These are phyloP conservation scores for Phylloscopus whistleri DNA, from an alignment of 2,113 vertebrate genomes.

Conservation along the genomic window DNA sequence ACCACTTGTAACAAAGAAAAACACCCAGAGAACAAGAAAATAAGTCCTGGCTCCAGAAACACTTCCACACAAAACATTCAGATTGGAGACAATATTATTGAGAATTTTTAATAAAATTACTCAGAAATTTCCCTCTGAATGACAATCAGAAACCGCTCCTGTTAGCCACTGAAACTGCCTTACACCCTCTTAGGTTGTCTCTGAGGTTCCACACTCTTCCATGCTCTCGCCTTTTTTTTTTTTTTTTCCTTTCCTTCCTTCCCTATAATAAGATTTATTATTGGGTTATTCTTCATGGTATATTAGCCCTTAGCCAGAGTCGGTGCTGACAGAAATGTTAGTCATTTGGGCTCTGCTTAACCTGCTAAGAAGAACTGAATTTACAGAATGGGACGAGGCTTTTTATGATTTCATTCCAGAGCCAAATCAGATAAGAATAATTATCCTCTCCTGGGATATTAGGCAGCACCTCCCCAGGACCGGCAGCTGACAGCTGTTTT, in stretches of 20 bases:
- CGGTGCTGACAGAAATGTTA: conserved; percentile 71
- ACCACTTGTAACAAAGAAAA: not conserved
- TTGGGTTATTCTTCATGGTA: conserved; percentile 68
- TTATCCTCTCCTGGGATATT: conserved; percentile 87
- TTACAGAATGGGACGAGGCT: conserved; percentile 75
- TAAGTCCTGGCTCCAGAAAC: not conserved
- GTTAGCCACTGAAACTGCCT: conserved; percentile 25
- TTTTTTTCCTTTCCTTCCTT: not conserved
- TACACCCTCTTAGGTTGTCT: not conserved
- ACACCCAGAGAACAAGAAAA: not conserved
- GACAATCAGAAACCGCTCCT: not conserved
- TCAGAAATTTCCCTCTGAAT: not conserved
- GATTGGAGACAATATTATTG: not conserved
- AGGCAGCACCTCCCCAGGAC: conserved; percentile 84
- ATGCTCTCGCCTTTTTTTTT: not conserved
- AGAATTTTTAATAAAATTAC: not conserved
- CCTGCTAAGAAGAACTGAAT: conserved; percentile 78
- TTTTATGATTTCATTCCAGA: conserved; percentile 89
- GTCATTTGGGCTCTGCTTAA: conserved; percentile 75
- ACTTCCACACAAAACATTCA: not conserved
- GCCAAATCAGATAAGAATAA: conserved; percentile 92
- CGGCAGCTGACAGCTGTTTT: conserved; percentile 81
- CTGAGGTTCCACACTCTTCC: conserved; percentile 11
- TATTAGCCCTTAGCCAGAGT: conserved; percentile 67
- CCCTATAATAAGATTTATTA: conserved; percentile 58